Conservation (phyloP, 2,797 vertebrate genomes). For the Characodon lateralis region DNA sequence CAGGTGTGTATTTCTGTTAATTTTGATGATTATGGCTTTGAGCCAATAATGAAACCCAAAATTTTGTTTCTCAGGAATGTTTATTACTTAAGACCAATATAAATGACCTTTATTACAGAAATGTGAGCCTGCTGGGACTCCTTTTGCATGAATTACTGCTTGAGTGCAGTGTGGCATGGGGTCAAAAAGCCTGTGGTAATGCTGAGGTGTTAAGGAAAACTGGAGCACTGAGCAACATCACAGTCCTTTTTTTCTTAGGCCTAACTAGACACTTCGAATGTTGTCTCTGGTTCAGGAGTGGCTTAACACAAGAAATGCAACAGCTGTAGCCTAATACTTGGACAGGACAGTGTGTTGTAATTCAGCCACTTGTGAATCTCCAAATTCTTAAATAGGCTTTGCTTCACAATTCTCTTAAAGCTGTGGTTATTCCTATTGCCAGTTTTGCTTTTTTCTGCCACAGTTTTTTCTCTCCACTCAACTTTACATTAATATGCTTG, state of each 20-base stretch:
- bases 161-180: neutral
- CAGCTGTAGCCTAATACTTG: neutral
- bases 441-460: neutral
- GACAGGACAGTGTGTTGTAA: too few relatives aligned
- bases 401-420: neutral
- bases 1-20: neutral
- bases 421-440: neutral
- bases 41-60: neutral
- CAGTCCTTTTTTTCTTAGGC: neutral
- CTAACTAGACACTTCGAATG: neutral
- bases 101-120: neutral
- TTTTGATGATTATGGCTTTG: neutral
- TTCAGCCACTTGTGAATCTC: neutral
- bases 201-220: neutral
- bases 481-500: neutral
- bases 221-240: neutral
- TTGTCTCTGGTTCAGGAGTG: neutral
- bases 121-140: neutral
- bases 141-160: neutral
- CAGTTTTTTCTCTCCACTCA: neutral
- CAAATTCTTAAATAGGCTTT: neutral
- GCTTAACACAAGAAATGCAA: neutral
- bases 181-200: neutral
- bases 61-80: neutral
- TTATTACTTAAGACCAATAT: neutral